Evolutionary conservation across 2,888 invertebrate genomes (phyloP).

Genomic region (Eulithis prunata): DNA sequence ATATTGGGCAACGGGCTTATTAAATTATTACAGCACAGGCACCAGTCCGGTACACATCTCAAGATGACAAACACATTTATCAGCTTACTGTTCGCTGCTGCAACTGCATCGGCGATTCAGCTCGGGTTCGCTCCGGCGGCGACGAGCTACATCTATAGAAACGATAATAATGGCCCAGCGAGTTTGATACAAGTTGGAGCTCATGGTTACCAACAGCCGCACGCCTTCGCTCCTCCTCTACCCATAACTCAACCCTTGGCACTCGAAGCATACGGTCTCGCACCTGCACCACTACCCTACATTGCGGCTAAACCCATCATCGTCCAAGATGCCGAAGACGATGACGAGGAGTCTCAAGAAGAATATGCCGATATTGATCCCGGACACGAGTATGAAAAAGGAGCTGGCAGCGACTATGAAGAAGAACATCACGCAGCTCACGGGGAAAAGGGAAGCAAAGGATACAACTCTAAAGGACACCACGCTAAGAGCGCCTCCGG

Average conservation of each 20-base stretch:
- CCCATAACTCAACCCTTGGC: conserved; percentile 60
- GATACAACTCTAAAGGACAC: conserved; percentile 79
- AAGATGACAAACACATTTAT: conserved; percentile 65
- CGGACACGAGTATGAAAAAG: conserved; percentile 62
- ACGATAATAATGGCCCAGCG: conserved; percentile 77
- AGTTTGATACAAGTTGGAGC: conserved; percentile 74
- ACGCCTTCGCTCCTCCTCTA: conserved; percentile 60
- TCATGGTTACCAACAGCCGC: conserved; percentile 63
- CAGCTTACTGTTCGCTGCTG: conserved; percentile 58
- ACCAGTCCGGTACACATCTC: conserved; percentile 66
- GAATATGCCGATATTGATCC: conserved; percentile 52
- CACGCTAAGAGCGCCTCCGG: conserved; percentile 84
- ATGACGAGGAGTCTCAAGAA: conserved; percentile 60
- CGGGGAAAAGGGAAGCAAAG: conserved; percentile 84
- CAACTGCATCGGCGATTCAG: conserved; percentile 64
- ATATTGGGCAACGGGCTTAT: conserved; percentile 77
- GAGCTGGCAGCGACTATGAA: conserved; percentile 77
- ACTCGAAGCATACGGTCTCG: conserved; percentile 63
- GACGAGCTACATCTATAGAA: conserved; percentile 82
- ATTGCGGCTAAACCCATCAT: conserved; percentile 65
- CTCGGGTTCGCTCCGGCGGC: conserved; percentile 77
- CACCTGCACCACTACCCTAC: conserved; percentile 69
- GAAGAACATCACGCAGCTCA: conserved; percentile 76
- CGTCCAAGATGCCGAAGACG: conserved; percentile 63
- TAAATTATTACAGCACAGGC: conserved; percentile 73